phyloP scores from a whole-genome alignment of 2,797 vertebrate genomes.

The Rhinophrynus dorsalis region DNA sequence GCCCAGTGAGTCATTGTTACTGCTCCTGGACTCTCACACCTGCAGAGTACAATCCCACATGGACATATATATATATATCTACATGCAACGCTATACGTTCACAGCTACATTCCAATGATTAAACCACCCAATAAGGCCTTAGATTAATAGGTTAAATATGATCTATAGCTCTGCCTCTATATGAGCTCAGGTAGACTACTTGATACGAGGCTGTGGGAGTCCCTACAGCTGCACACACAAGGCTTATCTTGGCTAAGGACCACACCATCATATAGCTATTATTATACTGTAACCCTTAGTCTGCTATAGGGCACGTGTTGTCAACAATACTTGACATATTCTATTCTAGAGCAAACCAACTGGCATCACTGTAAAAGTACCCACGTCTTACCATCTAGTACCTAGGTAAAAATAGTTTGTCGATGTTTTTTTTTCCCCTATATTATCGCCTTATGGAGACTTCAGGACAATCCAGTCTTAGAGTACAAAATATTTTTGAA shows the following conservation, averaged over 20 bases:
- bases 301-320: background rate
- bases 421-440: no score
- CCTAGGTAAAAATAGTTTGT: no score
- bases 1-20: slow-evolving; percentile 62
- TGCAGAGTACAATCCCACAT: accelerated
- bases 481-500: no score
- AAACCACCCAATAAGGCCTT: background rate
- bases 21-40: background rate
- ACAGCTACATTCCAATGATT: background rate
- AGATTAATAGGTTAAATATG: no score
- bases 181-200: no score
- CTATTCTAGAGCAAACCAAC: no score
- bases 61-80: slow-evolving; percentile 53
- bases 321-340: no score
- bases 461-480: no score
- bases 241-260: slow-evolving; percentile 4
- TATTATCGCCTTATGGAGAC: no score
- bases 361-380: no score
- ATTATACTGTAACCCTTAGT: background rate
- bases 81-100: background rate
- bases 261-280: background rate
- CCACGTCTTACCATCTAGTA: no score
- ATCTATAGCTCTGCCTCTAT: no score
- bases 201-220: background rate
- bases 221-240: slow-evolving; percentile 20